phyloP scores from a whole-genome alignment of 2,888 invertebrate genomes.

The Nemotelus pantherinus region DNA sequence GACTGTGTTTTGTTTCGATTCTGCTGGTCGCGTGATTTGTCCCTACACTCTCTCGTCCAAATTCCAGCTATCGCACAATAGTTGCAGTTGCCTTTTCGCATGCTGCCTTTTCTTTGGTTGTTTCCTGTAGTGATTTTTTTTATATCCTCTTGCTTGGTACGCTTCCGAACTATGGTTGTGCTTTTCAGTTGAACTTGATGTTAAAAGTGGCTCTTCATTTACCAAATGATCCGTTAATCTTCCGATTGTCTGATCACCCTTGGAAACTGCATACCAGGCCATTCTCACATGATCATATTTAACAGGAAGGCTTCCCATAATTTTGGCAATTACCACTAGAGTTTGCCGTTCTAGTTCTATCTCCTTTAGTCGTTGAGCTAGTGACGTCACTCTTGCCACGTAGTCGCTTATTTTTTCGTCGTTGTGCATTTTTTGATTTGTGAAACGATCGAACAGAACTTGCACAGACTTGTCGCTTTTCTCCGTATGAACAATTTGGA shows the following conservation, averaged over 20 bases:
- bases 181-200: neutral
- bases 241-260: constrained; percentile 48
- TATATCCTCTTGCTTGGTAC: neutral
- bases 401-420: constrained; percentile 48
- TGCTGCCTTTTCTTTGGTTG: neutral
- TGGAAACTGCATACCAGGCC: constrained; percentile 51
- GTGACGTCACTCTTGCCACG: neutral
- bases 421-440: constrained; percentile 48
- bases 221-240: constrained; percentile 49
- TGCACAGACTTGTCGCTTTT: constrained; percentile 50
- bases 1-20: neutral
- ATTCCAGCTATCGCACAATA: neutral
- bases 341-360: constrained; percentile 36
- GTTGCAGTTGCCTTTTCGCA: no score
- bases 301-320: constrained; percentile 49
- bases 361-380: constrained; percentile 3
- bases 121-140: neutral
- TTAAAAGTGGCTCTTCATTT: constrained; percentile 47
- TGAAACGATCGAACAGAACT: constrained; percentile 50
- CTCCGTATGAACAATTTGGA: constrained; percentile 50
- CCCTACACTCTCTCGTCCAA: neutral
- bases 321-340: constrained; percentile 49
- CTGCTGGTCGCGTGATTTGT: neutral
- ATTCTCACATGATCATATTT: constrained; percentile 51
- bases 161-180: neutral